Conservation (phyloP, 2,797 vertebrate species). For the Gadopsis marmoratus region DNA sequence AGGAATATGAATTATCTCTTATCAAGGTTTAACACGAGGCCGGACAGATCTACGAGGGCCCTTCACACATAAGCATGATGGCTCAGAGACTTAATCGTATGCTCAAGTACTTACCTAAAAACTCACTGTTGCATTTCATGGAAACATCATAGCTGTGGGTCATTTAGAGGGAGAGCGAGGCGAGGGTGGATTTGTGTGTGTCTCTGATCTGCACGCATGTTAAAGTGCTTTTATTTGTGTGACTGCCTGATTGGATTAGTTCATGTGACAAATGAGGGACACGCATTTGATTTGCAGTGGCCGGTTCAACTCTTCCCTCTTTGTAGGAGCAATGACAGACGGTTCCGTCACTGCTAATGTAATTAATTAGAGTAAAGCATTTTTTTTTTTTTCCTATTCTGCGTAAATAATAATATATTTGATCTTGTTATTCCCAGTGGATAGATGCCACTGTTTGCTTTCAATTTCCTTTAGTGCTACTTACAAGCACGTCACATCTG, state of each 20-base stretch:
- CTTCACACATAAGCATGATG: not conserved
- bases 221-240: conserved; percentile 46
- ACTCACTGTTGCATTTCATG: not conserved
- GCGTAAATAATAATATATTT: conserved; percentile 42
- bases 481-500: conserved; percentile 63
- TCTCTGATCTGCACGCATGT: not conserved
- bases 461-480: conserved; percentile 51
- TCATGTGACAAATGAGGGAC: conserved; percentile 58
- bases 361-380: conserved; percentile 67
- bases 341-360: conserved; percentile 57
- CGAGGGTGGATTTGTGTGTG: not conserved
- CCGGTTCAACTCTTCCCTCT: conserved; percentile 34
- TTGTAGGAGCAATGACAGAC: conserved; percentile 53
- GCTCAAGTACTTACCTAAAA: not conserved
- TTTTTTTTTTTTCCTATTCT: conserved; percentile 23
- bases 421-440: conserved; percentile 55
- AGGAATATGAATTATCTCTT: not conserved
- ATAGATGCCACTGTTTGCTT: conserved; percentile 32
- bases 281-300: conserved; percentile 67
- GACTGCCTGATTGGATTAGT: conserved; percentile 62
- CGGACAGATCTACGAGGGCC: not conserved
- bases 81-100: not conserved
- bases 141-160: not conserved
- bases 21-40: not conserved
- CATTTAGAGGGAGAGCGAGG: conserved; percentile 10